A percentile compares a stretch with the other conserved stretches of the same genome.
These are phyloP conservation scores for Tupaia chinensis DNA, from an alignment of 2,113 vertebrate genomes.

Conservation along the genomic window DNA sequence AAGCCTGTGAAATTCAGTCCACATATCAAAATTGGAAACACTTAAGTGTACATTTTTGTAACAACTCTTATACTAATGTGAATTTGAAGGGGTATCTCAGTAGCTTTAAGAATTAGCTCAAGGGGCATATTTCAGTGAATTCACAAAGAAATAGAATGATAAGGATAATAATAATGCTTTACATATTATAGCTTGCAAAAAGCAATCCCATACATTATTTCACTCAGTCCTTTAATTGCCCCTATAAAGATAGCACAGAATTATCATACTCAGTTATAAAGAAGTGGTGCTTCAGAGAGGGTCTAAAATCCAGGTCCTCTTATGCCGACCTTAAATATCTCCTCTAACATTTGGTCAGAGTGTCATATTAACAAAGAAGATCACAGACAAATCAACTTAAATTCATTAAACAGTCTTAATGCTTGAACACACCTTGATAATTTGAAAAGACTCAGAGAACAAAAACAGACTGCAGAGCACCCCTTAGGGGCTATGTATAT, in stretches of 20 bases:
- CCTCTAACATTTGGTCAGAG: neutral
- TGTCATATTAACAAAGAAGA: conserved; percentile 24
- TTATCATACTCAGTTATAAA: neutral
- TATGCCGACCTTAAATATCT: neutral
- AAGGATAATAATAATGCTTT: neutral
- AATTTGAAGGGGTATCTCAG: neutral
- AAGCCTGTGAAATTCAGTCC: neutral
- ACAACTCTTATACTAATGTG: neutral
- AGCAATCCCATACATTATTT: neutral
- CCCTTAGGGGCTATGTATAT: neutral
- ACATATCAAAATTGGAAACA: neutral
- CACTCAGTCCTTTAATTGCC: neutral
- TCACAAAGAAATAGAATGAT: neutral
- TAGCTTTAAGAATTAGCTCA: neutral
- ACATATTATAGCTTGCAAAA: neutral
- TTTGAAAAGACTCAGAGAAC: neutral
- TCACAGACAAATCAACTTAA: neutral
- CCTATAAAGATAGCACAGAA: neutral
- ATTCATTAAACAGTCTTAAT: neutral
- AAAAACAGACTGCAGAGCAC: neutral
- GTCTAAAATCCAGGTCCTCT: neutral
- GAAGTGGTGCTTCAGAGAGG: neutral
- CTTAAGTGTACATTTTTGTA: neutral
- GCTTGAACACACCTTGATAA: neutral
- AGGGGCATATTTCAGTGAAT: neutral